A percentile compares a stretch with the other conserved stretches of the same genome.
These are phyloP conservation scores for Callyntrura sp. DNA, from an alignment of 2,888 invertebrate species.

Conservation along the genomic window DNA sequence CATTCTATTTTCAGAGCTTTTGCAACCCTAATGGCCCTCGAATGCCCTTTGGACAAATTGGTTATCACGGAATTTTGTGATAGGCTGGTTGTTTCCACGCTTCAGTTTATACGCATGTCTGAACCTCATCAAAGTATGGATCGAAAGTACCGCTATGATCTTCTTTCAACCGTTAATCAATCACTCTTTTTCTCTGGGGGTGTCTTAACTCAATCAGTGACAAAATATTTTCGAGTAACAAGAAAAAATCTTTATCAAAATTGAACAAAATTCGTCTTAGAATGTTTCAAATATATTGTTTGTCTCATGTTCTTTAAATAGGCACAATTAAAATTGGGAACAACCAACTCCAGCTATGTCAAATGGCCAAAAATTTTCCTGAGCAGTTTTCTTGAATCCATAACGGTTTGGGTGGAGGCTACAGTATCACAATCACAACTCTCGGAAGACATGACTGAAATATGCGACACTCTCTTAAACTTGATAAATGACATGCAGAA, in stretches of 20 bases:
- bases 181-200: constrained; percentile 61
- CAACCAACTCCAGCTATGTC: constrained; percentile 52
- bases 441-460: constrained; percentile 76
- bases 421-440: constrained; percentile 73
- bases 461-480: constrained; percentile 67
- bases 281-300: no score
- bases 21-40: constrained; percentile 48
- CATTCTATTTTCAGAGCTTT: constrained; percentile 71
- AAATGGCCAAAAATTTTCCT: constrained; percentile 72
- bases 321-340: constrained; percentile 64
- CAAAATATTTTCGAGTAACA: constrained; percentile 67
- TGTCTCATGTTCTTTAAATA: constrained; percentile 21
- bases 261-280: no score
- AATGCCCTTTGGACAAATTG: constrained; percentile 61
- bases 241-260: no score
- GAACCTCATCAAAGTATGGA: constrained; percentile 71
- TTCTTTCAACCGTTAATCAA: constrained; percentile 63
- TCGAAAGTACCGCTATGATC: constrained; percentile 51
- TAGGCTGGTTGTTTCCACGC: constrained; percentile 53
- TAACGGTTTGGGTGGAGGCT: constrained; percentile 78
- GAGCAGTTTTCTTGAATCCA: constrained; percentile 57
- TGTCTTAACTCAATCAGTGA: constrained; percentile 60
- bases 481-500: constrained; percentile 73
- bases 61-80: constrained; percentile 70
- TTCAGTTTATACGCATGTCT: constrained; percentile 71